Percentiles rank a stretch among this genome's conserved stretches.
phyloP scores from a whole-genome alignment of 2,888 invertebrate genomes.

The Amiota communis region DNA sequence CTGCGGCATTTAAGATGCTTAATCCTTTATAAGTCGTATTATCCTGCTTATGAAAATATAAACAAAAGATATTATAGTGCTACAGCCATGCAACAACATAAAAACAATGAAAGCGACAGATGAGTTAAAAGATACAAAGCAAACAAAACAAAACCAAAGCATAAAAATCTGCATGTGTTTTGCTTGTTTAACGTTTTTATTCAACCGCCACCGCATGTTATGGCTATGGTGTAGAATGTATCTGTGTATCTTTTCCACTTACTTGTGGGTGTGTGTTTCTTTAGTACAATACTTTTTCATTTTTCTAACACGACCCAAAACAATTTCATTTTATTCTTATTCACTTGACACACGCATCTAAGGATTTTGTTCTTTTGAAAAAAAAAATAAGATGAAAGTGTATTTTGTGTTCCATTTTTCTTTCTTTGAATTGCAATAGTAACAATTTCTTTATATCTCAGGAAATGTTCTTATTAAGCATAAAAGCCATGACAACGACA shows the following conservation, averaged over 20 bases:
- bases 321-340: too few relatives aligned
- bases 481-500: too few relatives aligned
- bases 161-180: conserved; percentile 2
- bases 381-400: background rate
- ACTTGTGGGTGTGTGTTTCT: background rate
- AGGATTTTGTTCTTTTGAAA: too few relatives aligned
- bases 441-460: too few relatives aligned
- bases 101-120: background rate
- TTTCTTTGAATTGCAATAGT: conserved; percentile 28
- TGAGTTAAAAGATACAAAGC: background rate
- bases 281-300: too few relatives aligned
- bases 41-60: background rate
- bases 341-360: too few relatives aligned
- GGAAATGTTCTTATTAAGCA: too few relatives aligned
- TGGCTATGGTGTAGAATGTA: too few relatives aligned
- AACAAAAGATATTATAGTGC: background rate
- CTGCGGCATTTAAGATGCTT: background rate
- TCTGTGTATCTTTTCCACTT: too few relatives aligned
- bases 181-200: conserved; percentile 2
- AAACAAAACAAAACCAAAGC: background rate
- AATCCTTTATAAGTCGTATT: background rate
- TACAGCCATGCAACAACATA: background rate
- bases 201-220: background rate
- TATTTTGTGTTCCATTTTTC: conserved; percentile 23
- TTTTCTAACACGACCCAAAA: too few relatives aligned